Evolutionary conservation across 2,113 vertebrate genomes (phyloP), one percentile per base, ranked within the genome.

Genomic region (Azemiops feae): DNA sequence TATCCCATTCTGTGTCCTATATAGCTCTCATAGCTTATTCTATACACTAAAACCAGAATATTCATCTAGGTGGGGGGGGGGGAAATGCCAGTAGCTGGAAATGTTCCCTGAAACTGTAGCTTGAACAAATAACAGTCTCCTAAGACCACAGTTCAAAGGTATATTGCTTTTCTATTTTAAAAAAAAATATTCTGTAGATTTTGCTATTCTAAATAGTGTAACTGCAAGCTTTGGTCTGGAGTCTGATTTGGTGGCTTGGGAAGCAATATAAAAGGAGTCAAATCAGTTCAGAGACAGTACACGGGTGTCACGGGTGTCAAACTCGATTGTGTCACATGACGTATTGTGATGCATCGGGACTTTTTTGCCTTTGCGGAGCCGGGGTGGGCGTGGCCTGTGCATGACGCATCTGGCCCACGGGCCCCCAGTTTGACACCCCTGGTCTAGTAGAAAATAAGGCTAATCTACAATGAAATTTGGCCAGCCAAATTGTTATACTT

Each of bases 11-110:
- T 95, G 93, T 96, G 91, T 52, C 95, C 89, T 47, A 92, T 94
- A 50, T 87, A 89, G 92, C 58, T 96, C 95, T 96, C 95, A 91
- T 95, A 94, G 14, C 89, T 93, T 87, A 93, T 95, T 58, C 52
- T 85, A 92, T 96, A 95, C 96, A 96, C 88, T 96, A 97, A 95
- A 90, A 93, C 92, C 94, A 96, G 95, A 96, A 94, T 95, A 95
- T 95, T 96, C 95, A 96, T 94, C 89, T 95, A 91, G 92, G 86
- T 93, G 89, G 93, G 95, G 96, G 92, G 87, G 93, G 89, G 93
- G 95, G 96, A 94, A 88, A 96, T 94, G 1, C 23, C 92, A 94
- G 92, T 64, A 69, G 54, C 11, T 93, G 92, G 95, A 96, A 96
- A 94, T 92, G 10, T 91, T 91, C 93, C 4, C 43, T 85, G 87